phyloP scores from a whole-genome alignment of 2,888 invertebrate genomes.

The Megamerina dolium region DNA sequence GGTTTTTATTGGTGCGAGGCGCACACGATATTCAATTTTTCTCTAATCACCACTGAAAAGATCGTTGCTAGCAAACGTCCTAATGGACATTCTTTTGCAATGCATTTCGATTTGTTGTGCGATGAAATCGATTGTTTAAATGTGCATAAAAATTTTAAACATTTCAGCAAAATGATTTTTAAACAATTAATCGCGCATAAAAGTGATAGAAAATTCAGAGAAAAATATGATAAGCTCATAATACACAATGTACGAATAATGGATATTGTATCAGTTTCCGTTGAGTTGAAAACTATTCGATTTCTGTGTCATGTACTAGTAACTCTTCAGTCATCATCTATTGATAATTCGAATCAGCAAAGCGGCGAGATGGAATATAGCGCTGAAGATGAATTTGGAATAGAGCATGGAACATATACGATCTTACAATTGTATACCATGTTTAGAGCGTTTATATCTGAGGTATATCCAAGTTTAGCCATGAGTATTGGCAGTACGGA shows the following conservation, averaged over 20 bases:
- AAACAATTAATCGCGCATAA: constrained; percentile 15
- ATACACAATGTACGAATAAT: constrained; percentile 53
- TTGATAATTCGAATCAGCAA: constrained; percentile 45
- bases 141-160: constrained; percentile 21
- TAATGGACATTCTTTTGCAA: constrained; percentile 37
- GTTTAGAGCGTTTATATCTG: constrained; percentile 21
- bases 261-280: constrained; percentile 46
- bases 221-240: constrained; percentile 20
- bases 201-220: background rate
- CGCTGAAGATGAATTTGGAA: constrained; percentile 28
- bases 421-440: constrained; percentile 22
- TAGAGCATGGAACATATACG: constrained; percentile 22
- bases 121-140: constrained; percentile 15
- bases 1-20: constrained; percentile 65
- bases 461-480: constrained; percentile 12
- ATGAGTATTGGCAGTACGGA: constrained; percentile 35
- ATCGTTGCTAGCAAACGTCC: constrained; percentile 50
- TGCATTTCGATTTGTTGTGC: constrained; percentile 36
- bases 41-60: constrained; percentile 51
- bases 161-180: constrained; percentile 19
- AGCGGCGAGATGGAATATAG: constrained; percentile 47
- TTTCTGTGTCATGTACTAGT: constrained; percentile 33
- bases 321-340: constrained; percentile 29
- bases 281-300: constrained; percentile 14
- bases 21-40: constrained; percentile 51